Evolutionary conservation across 1,140 invertebrate genomes (phyloP).

Genomic region (Drosophila jambulina): DNA sequence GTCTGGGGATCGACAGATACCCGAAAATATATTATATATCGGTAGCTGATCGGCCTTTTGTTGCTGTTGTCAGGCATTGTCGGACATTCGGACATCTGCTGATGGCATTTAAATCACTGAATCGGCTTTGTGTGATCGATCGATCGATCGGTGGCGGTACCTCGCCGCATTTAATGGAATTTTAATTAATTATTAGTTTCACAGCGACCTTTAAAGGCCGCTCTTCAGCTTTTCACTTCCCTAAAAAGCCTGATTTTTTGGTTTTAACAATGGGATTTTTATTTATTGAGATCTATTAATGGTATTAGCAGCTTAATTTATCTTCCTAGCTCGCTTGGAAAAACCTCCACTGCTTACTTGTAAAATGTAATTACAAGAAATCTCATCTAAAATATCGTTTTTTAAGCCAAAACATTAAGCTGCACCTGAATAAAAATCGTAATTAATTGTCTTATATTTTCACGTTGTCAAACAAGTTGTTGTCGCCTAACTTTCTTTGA

Average conservation of each 20-base stretch:
- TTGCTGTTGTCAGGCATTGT: conserved; percentile 34
- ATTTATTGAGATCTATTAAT: conserved; percentile 9
- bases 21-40: conserved; percentile 26
- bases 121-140: conserved; percentile 51
- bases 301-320: neutral
- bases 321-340: neutral
- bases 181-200: conserved; percentile 76
- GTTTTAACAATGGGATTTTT: conserved; percentile 15
- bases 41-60: conserved; percentile 64
- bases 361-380: conserved; percentile 12
- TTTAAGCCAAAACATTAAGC: conserved; percentile 16
- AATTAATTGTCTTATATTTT: conserved; percentile 45
- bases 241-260: conserved; percentile 3
- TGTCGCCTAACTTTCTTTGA: conserved; percentile 34
- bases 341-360: neutral
- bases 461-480: conserved; percentile 33
- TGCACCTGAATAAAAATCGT: neutral
- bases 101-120: conserved; percentile 73
- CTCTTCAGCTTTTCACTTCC: conserved; percentile 23
- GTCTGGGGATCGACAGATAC: conserved; percentile 23
- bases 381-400: conserved; percentile 9
- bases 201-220: conserved; percentile 54
- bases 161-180: conserved; percentile 68
- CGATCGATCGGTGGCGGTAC: conserved; percentile 42
- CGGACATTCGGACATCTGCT: conserved; percentile 43